Evolutionary conservation across 2,113 vertebrate species (phyloP), one percentile per base, ranked within the genome.

Genomic region (Sinocyclocheilus anshuiensis): DNA sequence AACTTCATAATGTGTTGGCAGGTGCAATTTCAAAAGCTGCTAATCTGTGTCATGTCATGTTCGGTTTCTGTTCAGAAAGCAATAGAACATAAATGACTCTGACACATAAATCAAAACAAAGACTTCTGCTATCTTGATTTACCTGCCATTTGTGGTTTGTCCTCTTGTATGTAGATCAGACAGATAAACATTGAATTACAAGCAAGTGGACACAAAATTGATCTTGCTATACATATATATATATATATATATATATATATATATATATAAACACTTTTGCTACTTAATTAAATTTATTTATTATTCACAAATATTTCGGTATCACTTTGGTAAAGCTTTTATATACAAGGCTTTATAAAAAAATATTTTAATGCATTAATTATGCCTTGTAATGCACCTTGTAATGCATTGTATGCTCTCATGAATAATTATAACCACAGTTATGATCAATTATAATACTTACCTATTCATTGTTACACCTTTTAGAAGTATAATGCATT

Each of bases 41-140:
- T 81, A 20, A 61, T 71, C 12, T 18, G 65, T 76, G 77, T 76
- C 72, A 83, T 48, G 61, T 78, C 29, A 24, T 12, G 6, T 75
- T 84, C 83, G 2, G 57, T 61, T 61, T 61, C 22, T 61, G 22
- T 67, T 50, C 91, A 90, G 84, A 89, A 84, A 90, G 84, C 92
- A 93, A 92, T 91, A 93, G 85, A 80, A 63, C 33, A 93, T 94
- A 96, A 96, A 95, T 96, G 87, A 76, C 90, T 86, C 75, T 97
- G 97, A 95, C 96, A 96, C 90, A 96, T 97, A 97, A 10, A 97
- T 98, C 95, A 92, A 98, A 96, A 94, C 89, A 91, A 94, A 95
- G 92, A 92, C 92, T 91, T 95, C 95, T 96, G 95, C 95, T 97
- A 96, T 96, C 96, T 48, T 15, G 42, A 50, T 76, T 16, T 24